A percentile compares a stretch with the other conserved stretches of the same genome.
phyloP scores from a whole-genome alignment of 2,113 vertebrate species.

The Cygnus buccinator region DNA sequence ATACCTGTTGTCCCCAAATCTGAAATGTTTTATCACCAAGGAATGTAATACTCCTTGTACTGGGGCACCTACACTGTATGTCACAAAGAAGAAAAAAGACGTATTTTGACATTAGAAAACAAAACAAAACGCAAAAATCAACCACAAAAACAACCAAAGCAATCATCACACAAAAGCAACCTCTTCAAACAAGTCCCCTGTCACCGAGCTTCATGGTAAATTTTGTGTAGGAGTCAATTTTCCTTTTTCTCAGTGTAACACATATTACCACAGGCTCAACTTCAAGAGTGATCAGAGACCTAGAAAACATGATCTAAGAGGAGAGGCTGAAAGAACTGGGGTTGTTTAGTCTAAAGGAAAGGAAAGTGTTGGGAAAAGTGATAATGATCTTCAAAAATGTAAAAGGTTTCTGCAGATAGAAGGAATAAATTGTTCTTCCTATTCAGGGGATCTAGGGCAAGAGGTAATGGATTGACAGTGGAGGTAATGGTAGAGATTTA shows the following conservation, averaged over 20 bases:
- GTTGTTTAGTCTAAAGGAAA: slow-evolving; percentile 8
- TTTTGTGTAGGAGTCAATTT: slow-evolving; percentile 9
- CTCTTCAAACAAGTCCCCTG: slow-evolving; percentile 24
- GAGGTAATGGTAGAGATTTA: background rate
- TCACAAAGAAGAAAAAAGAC: background rate
- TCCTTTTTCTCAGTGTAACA: background rate
- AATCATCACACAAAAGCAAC: background rate
- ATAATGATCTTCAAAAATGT: background rate
- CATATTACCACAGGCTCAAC: background rate
- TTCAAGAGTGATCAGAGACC: slow-evolving; percentile 37
- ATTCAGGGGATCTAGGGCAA: background rate
- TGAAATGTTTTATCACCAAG: background rate
- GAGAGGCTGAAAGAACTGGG: slow-evolving; percentile 42
- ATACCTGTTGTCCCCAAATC: background rate
- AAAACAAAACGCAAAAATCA: background rate
- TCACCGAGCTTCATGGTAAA: background rate
- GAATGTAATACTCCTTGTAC: background rate
- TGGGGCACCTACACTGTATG: background rate
- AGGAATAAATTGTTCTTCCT: background rate
- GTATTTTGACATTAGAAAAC: background rate
- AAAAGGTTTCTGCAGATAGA: background rate
- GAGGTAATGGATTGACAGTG: background rate
- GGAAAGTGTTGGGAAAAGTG: background rate
- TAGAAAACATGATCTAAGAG: slow-evolving; percentile 39
- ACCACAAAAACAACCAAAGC: background rate